Evolutionary conservation across 1,140 invertebrate genomes (phyloP), one percentile per base, ranked within the genome.

Genomic region (Nymphalis io): DNA sequence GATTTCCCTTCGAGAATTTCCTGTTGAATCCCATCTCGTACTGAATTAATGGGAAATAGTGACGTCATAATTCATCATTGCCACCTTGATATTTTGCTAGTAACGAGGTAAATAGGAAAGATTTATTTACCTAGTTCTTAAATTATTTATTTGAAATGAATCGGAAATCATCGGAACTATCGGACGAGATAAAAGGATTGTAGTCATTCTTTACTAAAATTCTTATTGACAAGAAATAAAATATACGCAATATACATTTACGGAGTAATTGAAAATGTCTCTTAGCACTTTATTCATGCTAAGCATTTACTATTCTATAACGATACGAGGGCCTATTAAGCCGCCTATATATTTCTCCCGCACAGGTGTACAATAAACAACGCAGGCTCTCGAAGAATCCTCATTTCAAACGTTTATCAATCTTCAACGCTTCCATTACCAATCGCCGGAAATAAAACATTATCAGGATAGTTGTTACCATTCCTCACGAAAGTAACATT

Each of bases 1-100:
- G 72, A 77, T 77, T 77, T 77, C 75, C 69, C 75, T 53, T 55
- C 55, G 69, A 74, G 70, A 64, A 74, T 77, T 77, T 77, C 75
- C 75, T 69, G 75, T 69, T 74, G 69, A 63, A 72, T 42, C 66
- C 70, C 68, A 72, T 64, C 40, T 68, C 46, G 60, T 53, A 58
- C 33, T 46, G 60, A 68, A 64, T 60, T 62, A 67, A 66, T 66
- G 59, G 53, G 65, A 64, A 39, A 23, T 20, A 48, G 53, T 55
- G 64, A 61, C 55, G 46, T 60, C 44, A 48, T 42, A 68, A 72
- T 72, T 65, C 51, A 65, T 60, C 59, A 69, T 63, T 51, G 61
- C 51, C 40, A 55, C 39, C 33, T 46, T 20, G 5, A 16, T 40
- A 53, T 69, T 69, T 69, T 46, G 60, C 53, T 53, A n/a, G 33